Evolutionary conservation across 1,140 invertebrate genomes (phyloP).

Genomic region (Drosophila lini): DNA sequence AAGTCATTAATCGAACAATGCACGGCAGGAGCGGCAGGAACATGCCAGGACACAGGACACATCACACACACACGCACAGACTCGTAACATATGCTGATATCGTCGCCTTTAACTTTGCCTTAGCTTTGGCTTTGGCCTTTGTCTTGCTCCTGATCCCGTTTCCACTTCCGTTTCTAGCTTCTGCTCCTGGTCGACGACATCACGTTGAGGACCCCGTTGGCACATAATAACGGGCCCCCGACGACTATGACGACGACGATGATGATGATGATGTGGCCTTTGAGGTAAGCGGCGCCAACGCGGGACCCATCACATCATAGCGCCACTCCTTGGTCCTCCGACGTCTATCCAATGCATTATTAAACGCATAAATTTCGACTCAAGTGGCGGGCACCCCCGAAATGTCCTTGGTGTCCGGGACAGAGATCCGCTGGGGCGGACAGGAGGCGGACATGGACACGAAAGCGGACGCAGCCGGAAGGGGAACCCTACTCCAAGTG

Average conservation of each 20-base stretch:
- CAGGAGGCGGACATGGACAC: slow-evolving; percentile 12
- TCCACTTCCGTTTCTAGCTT: neutral
- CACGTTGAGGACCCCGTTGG: slow-evolving; percentile 77
- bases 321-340: neutral
- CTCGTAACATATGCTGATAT: slow-evolving; percentile 76
- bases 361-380: slow-evolving; percentile 56
- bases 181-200: slow-evolving; percentile 32
- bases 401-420: slow-evolving; percentile 33
- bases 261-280: slow-evolving; percentile 48
- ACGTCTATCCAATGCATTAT: slow-evolving; percentile 51
- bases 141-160: slow-evolving; percentile 16
- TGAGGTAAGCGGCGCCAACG: slow-evolving; percentile 45
- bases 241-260: slow-evolving; percentile 25
- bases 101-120: slow-evolving; percentile 44
- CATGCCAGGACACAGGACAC: slow-evolving; percentile 37
- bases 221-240: slow-evolving; percentile 66
- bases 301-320: slow-evolving; percentile 22
- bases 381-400: slow-evolving; percentile 37
- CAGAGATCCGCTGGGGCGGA: slow-evolving; percentile 26
- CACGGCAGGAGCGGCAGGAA: slow-evolving; percentile 70
- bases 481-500: slow-evolving; percentile 13
- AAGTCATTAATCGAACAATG: slow-evolving; percentile 83
- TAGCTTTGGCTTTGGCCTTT: slow-evolving; percentile 24
- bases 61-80: slow-evolving; percentile 22
- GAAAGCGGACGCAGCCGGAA: neutral